Evolutionary conservation across 2,888 invertebrate genomes (phyloP).

Genomic region (Neoascia interrupta): DNA sequence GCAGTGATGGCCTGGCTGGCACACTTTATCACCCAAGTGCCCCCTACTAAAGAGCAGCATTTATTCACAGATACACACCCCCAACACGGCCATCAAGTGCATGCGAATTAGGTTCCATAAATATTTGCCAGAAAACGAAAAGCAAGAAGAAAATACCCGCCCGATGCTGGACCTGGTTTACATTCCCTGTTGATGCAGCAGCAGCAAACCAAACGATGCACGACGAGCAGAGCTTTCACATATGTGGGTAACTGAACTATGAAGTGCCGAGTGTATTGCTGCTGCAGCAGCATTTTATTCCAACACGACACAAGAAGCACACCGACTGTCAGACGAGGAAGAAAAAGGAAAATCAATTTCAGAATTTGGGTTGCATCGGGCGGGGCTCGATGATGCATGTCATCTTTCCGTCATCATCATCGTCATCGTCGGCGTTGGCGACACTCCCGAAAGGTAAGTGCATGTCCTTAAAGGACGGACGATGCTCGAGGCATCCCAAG

Average conservation of each 20-base stretch:
- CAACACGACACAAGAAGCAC: background rate
- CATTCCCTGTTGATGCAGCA: conserved; percentile 27
- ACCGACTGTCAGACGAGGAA: background rate
- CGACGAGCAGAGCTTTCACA: conserved; percentile 11
- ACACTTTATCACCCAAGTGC: conserved; percentile 49
- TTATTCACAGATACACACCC: conserved; percentile 12
- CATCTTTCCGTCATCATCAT: conserved; percentile 52
- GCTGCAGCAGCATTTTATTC: conserved; percentile 49
- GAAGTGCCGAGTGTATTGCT: conserved; percentile 46
- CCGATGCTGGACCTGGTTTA: conserved; percentile 64
- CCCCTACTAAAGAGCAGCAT: conserved; percentile 35
- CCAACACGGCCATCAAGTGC: conserved; percentile 12
- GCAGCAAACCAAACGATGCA: conserved; percentile 1
- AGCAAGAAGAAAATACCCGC: conserved; percentile 17
- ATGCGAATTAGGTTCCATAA: conserved; percentile 62
- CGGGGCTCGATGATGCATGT: conserved; percentile 43
- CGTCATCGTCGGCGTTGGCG: background rate
- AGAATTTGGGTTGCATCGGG: conserved; percentile 49
- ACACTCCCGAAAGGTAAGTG: conserved; percentile 25
- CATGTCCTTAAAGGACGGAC: conserved; percentile 30
- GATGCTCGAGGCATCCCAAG: no score
- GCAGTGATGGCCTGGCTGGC: no score
- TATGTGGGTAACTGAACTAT: conserved; percentile 60
- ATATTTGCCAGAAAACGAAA: conserved; percentile 61
- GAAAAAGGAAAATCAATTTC: conserved; percentile 33